Evolutionary conservation across 1,140 invertebrate genomes (phyloP).

Genomic region (Leptinotarsa undecemlineata): DNA sequence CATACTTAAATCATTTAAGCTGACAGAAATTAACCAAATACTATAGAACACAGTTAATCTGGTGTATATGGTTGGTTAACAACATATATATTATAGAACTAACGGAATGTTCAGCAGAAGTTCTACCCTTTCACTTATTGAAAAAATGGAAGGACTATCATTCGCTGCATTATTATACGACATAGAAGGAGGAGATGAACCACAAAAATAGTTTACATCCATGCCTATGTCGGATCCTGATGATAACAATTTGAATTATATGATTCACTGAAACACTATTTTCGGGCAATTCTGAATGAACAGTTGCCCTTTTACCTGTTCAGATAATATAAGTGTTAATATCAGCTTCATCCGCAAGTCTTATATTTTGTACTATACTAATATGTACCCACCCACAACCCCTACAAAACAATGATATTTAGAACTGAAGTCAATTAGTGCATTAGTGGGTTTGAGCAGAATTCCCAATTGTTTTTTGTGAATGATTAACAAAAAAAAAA

Average conservation of each 20-base stretch:
- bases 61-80: background rate
- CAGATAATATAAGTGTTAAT: too few relatives aligned
- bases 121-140: constrained; percentile 36
- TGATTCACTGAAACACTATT: too few relatives aligned
- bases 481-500: too few relatives aligned
- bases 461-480: too few relatives aligned
- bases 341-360: too few relatives aligned
- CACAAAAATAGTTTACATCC: constrained; percentile 17
- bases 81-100: background rate
- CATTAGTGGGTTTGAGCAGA: too few relatives aligned
- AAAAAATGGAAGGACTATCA: constrained; percentile 36
- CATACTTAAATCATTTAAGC: background rate
- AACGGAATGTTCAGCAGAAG: constrained; percentile 29
- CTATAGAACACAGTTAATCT: background rate
- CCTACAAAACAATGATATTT: too few relatives aligned
- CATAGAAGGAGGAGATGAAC: constrained; percentile 33
- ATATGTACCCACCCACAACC: too few relatives aligned
- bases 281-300: too few relatives aligned
- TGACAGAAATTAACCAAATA: constrained; percentile 19
- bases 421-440: too few relatives aligned
- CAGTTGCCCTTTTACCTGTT: background rate
- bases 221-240: constrained; percentile 32
- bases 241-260: too few relatives aligned
- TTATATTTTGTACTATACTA: too few relatives aligned
- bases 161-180: constrained; percentile 32